Conservation (phyloP, 1,140 invertebrate species). For the Drosophila sproati region DNA sequence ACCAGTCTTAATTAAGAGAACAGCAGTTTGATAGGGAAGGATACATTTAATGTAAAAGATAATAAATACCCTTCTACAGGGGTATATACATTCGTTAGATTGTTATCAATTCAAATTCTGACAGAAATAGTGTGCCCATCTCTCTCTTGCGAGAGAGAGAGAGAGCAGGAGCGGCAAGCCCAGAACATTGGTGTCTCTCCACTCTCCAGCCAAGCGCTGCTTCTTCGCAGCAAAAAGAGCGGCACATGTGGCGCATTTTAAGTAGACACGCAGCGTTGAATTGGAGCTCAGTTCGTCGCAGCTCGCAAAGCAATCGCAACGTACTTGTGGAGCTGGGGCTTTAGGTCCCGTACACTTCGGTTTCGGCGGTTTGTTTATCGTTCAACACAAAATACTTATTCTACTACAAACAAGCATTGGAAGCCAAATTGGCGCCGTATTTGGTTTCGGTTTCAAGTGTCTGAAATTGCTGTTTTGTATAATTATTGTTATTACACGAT, state of each 20-base stretch:
- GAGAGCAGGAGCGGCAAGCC: not conserved
- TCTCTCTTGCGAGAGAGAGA: not conserved
- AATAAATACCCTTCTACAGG: not conserved
- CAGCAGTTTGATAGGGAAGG: too few species aligned
- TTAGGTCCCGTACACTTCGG: not conserved
- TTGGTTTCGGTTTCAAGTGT: slow-evolving; percentile 26
- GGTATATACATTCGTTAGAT: too few species aligned
- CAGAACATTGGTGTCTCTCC: not conserved
- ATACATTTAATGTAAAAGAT: too few species aligned
- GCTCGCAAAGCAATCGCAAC: slow-evolving; percentile 29
- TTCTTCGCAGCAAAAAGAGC: not conserved
- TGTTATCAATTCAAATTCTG: too few species aligned
- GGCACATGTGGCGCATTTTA: slow-evolving; percentile 15
- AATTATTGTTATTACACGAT: slow-evolving; percentile 63
- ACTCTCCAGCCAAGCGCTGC: not conserved
- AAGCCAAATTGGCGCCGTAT: slow-evolving; percentile 20
- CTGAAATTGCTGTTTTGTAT: slow-evolving; percentile 42
- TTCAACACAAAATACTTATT: slow-evolving; percentile 7
- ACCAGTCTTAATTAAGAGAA: too few species aligned
- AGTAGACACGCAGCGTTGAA: slow-evolving; percentile 22
- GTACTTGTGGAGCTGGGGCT: not conserved
- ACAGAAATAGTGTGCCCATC: too few species aligned
- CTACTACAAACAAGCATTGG: slow-evolving; percentile 15
- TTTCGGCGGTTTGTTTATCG: slow-evolving; percentile 22
- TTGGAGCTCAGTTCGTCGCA: slow-evolving; percentile 38